Conservation (phyloP, 2,113 vertebrate species). For the Percina caprodes region DNA sequence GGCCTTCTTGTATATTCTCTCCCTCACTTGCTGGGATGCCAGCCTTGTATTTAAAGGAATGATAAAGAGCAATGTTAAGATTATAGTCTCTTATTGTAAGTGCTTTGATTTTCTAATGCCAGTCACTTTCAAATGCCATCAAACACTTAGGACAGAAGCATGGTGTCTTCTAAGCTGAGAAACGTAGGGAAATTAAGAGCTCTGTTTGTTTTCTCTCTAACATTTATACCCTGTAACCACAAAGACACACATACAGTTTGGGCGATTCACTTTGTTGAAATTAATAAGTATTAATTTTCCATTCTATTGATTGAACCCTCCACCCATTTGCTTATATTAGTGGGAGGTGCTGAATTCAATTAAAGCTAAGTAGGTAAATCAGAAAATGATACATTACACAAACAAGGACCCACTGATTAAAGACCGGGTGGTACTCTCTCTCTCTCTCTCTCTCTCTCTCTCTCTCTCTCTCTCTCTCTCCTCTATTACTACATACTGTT, state of each 20-base stretch:
- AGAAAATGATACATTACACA: background rate
- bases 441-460: too few species aligned
- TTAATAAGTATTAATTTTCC: background rate
- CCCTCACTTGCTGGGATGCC: background rate
- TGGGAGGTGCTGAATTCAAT: background rate
- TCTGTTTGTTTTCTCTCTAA: slow-evolving; percentile 1
- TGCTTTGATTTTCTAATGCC: background rate
- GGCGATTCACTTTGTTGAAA: background rate
- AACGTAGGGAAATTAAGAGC: background rate
- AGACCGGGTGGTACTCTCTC: background rate
- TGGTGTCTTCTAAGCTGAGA: background rate
- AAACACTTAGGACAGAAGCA: slow-evolving; percentile 12
- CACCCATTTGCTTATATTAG: background rate
- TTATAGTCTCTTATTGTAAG: background rate
- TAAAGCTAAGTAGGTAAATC: background rate
- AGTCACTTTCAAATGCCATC: slow-evolving; percentile 5
- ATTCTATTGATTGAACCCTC: background rate
- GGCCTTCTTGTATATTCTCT: background rate
- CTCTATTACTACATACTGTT: background rate
- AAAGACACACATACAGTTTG: background rate
- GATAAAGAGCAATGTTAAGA: background rate
- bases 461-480: background rate
- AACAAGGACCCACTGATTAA: background rate
- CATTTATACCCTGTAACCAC: background rate
- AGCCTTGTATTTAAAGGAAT: background rate